phyloP scores from a whole-genome alignment of 92 coral and sea anemone genomes.

The Zoanthus gigantus region DNA sequence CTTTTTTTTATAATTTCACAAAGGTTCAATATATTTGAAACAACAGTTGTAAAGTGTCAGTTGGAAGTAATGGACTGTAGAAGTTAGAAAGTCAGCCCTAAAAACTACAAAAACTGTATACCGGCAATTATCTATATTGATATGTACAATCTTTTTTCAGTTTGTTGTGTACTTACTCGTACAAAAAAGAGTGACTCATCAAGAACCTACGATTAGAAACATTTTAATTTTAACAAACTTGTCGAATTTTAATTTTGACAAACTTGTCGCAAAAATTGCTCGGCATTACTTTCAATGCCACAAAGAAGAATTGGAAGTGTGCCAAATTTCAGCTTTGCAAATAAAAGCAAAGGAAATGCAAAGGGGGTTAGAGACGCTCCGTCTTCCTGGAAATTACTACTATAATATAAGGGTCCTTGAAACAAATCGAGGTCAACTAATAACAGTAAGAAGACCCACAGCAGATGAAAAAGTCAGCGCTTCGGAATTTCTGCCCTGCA shows the following conservation, averaged over 20 bases:
- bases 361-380: neutral
- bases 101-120: neutral
- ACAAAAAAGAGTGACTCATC: neutral
- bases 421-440: conserved; percentile 1
- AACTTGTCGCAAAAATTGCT: neutral
- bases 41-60: too few species aligned
- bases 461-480: neutral
- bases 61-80: neutral
- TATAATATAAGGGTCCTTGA: conserved; percentile 29
- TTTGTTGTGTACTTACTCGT: neutral
- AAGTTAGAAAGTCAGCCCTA: neutral
- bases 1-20: too few species aligned
- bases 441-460: neutral
- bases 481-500: neutral
- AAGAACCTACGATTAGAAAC: neutral
- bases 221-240: neutral
- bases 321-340: neutral
- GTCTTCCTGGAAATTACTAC: conserved; percentile 28
- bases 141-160: neutral
- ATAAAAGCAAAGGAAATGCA: neutral
- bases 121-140: neutral
- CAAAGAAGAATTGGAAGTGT: conserved; percentile 29
- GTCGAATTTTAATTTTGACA: neutral
- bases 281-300: neutral
- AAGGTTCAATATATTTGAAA: too few species aligned